A percentile compares a stretch with the other conserved stretches of the same genome.
These are phyloP conservation scores for Urocyon cinereoargenteus DNA, from an alignment of 2,797 vertebrate genomes.

Conservation along the genomic window DNA sequence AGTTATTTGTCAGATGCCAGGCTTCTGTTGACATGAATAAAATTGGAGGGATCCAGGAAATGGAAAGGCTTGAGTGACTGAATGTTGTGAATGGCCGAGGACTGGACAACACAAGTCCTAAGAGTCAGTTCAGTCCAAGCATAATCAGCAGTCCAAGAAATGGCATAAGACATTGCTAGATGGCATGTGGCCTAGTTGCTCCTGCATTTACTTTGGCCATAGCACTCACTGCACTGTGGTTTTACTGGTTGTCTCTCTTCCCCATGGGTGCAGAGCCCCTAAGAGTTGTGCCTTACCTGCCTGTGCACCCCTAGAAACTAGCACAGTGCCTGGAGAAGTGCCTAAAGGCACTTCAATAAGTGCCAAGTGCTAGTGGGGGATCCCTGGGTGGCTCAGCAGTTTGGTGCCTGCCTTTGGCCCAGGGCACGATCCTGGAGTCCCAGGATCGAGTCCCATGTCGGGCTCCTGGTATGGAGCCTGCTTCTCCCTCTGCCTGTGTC, in stretches of 20 bases:
- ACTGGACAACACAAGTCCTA: neutral
- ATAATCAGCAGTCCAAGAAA: neutral
- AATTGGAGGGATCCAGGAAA: neutral
- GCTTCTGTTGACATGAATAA: neutral
- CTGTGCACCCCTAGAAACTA: neutral
- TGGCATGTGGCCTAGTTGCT: fast-evolving
- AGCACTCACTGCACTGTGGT: fast-evolving
- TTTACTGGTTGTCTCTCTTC: neutral
- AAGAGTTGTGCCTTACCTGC: neutral
- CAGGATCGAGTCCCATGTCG: no score
- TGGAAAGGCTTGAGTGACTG: neutral
- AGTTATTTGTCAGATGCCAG: neutral
- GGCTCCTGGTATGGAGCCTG: no score
- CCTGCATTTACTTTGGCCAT: fast-evolving
- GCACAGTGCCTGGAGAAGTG: neutral
- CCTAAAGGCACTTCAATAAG: no score
- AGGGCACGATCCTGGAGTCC: no score
- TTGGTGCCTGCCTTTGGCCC: no score
- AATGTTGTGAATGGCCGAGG: neutral
- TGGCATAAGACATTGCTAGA: fast-evolving
- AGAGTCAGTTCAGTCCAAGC: neutral
- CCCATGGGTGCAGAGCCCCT: neutral
- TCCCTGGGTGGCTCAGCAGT: no score
- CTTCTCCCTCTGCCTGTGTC: no score
- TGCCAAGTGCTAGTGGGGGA: no score